Evolutionary conservation across 2,888 invertebrate genomes (phyloP), one percentile per base, ranked within the genome.

Genomic region (Scaptomyza reducta): DNA sequence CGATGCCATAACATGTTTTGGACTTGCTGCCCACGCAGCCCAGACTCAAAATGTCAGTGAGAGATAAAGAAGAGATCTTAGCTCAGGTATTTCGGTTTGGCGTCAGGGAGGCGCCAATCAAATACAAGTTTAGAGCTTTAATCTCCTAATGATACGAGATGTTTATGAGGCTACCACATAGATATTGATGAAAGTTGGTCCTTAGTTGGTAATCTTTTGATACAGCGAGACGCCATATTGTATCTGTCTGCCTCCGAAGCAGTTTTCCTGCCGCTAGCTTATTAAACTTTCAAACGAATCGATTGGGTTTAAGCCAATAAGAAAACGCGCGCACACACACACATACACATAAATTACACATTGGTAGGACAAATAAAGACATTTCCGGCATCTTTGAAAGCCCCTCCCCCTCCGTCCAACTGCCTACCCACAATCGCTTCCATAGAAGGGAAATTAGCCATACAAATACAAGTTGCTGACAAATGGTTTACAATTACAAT

Each of bases 401-500:
- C 55, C 29, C n/a, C 25, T 3, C 6, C 49, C 54, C 44, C 11
- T 18, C 3, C 10, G 10, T 16, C 16, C 16, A 3, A 22, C 40
- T 10, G 4, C 40, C 33, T 6, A 16, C 10, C n/a, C 22, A 22
- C 31, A 31, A 31, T 16, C 22, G n/a, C 33, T 29, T 5, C 31
- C 25, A 50, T 49, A 57, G 33, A 42, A 29, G 50, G 54, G 68
- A 74, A 87, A 85, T 87, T 79, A 82, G 77, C 77, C 65, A 66
- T 51, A 63, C 60, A 66, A 74, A 81, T 57, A 73, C 40, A 72
- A 81, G 68, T 84, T 88, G 83, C 88, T 84, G 88, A 88, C 88
- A 87, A 88, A 84, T 79, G 87, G 87, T 70, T 87, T 77, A 77
- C 84, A 83, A 88, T 84, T 84, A 79, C 87, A 88, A 72, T 47